A percentile compares a stretch with the other conserved stretches of the same genome.
phyloP scores from a whole-genome alignment of 2,113 vertebrate genomes.

The Agelaius tricolor region DNA sequence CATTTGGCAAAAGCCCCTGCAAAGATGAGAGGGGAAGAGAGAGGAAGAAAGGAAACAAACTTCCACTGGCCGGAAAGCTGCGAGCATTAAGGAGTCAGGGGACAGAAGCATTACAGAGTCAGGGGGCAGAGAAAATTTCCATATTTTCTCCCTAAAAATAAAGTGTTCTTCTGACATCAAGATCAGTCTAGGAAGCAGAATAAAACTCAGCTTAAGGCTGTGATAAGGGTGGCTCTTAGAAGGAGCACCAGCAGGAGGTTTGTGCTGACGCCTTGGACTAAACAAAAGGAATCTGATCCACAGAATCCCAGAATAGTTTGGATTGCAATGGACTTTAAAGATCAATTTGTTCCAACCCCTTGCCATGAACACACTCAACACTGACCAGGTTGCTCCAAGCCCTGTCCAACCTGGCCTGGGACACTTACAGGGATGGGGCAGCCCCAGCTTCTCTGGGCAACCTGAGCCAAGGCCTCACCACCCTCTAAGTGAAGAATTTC shows the following conservation, averaged over 20 bases:
- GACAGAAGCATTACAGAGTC: not conserved
- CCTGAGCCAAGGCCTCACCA: not conserved
- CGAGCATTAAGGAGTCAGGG: not conserved
- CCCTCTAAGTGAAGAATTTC: not conserved
- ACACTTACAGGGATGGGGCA: not conserved
- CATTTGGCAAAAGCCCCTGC: not conserved
- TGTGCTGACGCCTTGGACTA: not conserved
- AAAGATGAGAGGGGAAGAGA: not conserved
- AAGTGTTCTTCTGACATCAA: not conserved
- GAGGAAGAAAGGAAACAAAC: not conserved
- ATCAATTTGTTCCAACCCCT: not conserved
- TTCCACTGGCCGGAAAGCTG: conserved; percentile 9
- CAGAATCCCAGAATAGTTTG: not conserved
- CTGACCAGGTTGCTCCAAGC: fast-evolving
- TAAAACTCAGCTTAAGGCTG: not conserved
- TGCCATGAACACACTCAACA: not conserved
- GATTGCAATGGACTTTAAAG: not conserved
- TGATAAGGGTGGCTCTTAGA: not conserved
- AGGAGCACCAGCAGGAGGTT: not conserved
- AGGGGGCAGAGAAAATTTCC: not conserved
- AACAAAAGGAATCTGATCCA: not conserved
- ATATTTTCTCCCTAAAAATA: conserved; percentile 14
- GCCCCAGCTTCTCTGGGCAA: not conserved
- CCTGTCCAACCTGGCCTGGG: not conserved
- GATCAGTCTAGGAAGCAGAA: not conserved